phyloP scores from a whole-genome alignment of 2,888 invertebrate genomes.

The Scrobipalpa costella region DNA sequence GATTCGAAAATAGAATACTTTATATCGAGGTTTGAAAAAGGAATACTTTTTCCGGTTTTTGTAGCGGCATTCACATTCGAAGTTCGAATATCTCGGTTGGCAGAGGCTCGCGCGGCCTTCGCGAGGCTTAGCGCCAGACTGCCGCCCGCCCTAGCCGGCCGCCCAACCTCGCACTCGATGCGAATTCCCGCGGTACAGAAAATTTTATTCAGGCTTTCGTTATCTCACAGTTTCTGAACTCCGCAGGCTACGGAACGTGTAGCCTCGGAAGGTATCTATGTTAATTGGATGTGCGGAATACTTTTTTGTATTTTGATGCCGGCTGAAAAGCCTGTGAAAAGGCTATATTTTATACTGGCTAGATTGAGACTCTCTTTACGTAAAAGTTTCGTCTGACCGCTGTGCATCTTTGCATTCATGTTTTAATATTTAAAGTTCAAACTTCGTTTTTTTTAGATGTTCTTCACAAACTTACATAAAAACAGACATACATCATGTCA shows the following conservation, averaged over 20 bases:
- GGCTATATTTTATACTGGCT: not conserved
- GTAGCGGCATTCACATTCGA: constrained; percentile 13
- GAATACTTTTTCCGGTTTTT: constrained; percentile 9
- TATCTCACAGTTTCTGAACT: constrained; percentile 37
- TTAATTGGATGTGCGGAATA: constrained; percentile 19
- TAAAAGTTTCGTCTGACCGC: not conserved
- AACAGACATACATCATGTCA: no score
- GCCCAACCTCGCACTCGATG: constrained; percentile 42
- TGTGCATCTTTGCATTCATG: not conserved
- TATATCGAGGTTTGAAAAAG: constrained; percentile 2
- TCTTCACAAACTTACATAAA: no score
- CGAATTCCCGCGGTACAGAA: constrained; percentile 51
- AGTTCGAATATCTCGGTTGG: constrained; percentile 19
- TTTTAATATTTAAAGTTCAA: not conserved
- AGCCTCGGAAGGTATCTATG: constrained; percentile 13
- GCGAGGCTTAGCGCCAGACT: constrained; percentile 54
- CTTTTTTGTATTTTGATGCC: constrained; percentile 15
- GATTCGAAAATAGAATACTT: not conserved
- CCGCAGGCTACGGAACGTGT: constrained; percentile 18
- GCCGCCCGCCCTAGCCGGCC: constrained; percentile 56
- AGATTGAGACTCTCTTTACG: not conserved
- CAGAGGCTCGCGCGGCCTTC: constrained; percentile 58
- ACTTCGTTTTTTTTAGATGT: not conserved
- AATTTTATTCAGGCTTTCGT: constrained; percentile 54
- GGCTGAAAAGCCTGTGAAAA: constrained; percentile 14